These are phyloP conservation scores for Ammodramus savannarum DNA, from an alignment of 2,113 vertebrate genomes.

Conservation along the genomic window DNA sequence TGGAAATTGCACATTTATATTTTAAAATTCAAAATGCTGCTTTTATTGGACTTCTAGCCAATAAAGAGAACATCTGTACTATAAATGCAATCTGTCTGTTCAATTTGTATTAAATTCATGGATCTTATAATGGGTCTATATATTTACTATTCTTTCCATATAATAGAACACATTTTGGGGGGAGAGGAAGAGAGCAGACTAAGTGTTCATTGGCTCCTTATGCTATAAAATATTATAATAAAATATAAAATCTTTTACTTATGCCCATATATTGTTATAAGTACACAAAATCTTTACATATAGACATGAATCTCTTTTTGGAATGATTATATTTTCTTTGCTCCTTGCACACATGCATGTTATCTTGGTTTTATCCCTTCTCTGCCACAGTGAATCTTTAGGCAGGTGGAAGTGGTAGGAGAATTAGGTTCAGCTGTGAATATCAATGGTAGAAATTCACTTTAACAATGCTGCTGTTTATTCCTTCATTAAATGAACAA, in stretches of 20 bases:
- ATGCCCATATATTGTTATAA: not conserved
- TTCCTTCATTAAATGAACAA: not conserved
- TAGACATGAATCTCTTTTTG: not conserved
- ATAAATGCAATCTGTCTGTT: slow-evolving; percentile 14
- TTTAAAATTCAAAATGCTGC: slow-evolving; percentile 48
- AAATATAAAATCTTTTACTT: not conserved
- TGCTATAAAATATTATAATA: not conserved
- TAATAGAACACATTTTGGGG: not conserved
- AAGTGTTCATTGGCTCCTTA: not conserved
- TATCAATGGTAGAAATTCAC: not conserved
- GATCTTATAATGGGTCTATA: slow-evolving; percentile 6
- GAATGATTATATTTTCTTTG: not conserved
- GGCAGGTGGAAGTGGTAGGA: not conserved
- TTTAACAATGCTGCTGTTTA: not conserved
- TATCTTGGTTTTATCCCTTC: not conserved
- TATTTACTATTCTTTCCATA: slow-evolving; percentile 25
- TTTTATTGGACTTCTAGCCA: slow-evolving; percentile 37
- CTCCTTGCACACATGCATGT: not conserved
- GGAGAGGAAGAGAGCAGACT: not conserved
- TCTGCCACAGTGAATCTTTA: not conserved
- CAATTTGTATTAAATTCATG: slow-evolving; percentile 28
- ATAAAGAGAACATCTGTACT: slow-evolving; percentile 54
- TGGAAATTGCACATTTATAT: slow-evolving; percentile 49
- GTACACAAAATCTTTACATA: not conserved
- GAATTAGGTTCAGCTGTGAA: not conserved